Base-by-base conservation (phyloP, 1,140 invertebrate genomes). In the Vanessa tameamea region DNA sequence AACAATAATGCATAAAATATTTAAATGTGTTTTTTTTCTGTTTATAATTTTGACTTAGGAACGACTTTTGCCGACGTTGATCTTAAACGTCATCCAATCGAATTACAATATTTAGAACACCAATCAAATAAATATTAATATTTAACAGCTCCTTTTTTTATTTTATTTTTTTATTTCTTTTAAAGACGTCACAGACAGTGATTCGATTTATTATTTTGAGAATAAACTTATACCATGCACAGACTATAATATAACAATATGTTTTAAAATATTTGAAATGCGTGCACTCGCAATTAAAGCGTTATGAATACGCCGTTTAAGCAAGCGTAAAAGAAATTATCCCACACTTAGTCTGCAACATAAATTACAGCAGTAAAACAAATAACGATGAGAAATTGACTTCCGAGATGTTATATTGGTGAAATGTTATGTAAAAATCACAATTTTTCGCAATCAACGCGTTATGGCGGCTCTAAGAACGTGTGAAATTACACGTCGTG, bases 391-490 rank as follows among this genome's bases (percentile, higher is more conserved):
- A 59, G 69, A 55, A 74, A 67, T 64, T 14, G 16, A 74, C 67
- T 69, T 74, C 73, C 73, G 48, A 74, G 61, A 47, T 69, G 63
- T 74, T 74, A 59, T 69, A 69, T 69, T 69, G 50, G 61, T 74
- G 48, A 68, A 23, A 50, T 16, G 67, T 77, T 74, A 77, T 64
- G 51, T 77, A 74, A 77, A 74, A 71, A 43, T 43, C 7, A 9
- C 7, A 8, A 6, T 43, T 43, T 67, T 71, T 73, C 64, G 68
- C 76, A 67, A 73, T 64, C 26, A 15, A 68, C 20, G 20, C 63
- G 15, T 71, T 67, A 69, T 69, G 13, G 59, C 15, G 9, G 9
- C 13, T 57, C 48, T 57, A 74, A 74, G 67, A 74, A 15, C 73
- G 73, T 74, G 73, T 64, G 73, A 74, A 69, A 20, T 64, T 31